Evolutionary conservation across 2,888 invertebrate genomes (phyloP).

Genomic region (Epinotia ramella): DNA sequence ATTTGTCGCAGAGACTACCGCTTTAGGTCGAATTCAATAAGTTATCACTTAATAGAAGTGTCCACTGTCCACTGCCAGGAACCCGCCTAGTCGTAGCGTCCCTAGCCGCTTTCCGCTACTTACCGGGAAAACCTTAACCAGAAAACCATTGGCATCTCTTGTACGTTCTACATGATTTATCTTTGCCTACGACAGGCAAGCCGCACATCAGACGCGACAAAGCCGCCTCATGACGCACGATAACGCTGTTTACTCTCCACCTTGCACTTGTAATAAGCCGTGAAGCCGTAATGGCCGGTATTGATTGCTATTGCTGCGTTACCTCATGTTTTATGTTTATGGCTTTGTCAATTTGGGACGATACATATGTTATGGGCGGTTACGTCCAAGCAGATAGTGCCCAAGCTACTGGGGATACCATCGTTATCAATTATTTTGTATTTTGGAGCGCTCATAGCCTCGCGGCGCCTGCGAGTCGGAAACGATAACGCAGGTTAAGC

Average conservation of each 20-base stretch:
- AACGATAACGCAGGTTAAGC: no score
- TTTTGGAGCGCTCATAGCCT: no score
- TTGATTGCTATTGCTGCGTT: constrained; percentile 39
- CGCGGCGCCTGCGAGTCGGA: no score
- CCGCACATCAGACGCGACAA: constrained; percentile 47
- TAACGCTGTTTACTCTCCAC: constrained; percentile 50
- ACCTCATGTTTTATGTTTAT: constrained; percentile 15
- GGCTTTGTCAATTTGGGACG: constrained; percentile 6
- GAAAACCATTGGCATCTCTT: no score
- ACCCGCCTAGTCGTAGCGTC: no score
- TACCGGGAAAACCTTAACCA: no score
- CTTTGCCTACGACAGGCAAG: constrained; percentile 3
- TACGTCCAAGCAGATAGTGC: neutral
- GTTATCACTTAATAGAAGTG: no score
- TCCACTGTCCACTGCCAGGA: no score
- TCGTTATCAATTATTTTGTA: no score
- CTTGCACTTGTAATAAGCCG: constrained; percentile 26
- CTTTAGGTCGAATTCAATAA: no score
- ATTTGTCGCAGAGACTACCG: no score
- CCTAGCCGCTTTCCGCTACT: no score
- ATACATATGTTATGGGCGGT: neutral
- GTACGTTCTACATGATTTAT: neutral
- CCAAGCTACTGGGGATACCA: neutral
- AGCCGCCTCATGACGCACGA: constrained; percentile 47
- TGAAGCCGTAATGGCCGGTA: constrained; percentile 29